These are phyloP conservation scores for Sipunculus nudus DNA, from an alignment of 2,888 invertebrate species.

Conservation along the genomic window DNA sequence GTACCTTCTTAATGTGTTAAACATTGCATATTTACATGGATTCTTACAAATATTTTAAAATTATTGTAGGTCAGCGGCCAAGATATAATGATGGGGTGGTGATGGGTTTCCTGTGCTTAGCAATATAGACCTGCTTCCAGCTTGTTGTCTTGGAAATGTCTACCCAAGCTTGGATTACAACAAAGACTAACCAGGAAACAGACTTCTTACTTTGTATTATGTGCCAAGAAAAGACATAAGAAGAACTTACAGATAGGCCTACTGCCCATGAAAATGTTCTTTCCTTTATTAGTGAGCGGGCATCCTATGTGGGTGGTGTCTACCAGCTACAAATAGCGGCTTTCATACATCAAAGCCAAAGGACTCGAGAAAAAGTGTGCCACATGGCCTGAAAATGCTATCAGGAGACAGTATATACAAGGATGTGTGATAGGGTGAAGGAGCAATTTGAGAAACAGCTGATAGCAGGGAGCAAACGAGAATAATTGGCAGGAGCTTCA, in stretches of 20 bases:
- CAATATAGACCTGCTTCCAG: too few relatives aligned
- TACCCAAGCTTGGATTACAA: neutral
- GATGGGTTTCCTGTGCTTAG: too few relatives aligned
- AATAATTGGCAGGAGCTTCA: neutral
- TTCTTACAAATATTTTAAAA: too few relatives aligned
- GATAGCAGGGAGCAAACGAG: neutral
- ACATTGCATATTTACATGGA: too few relatives aligned
- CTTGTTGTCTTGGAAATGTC: too few relatives aligned
- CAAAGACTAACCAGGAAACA: neutral
- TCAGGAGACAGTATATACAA: neutral
- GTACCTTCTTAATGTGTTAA: too few relatives aligned
- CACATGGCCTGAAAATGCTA: neutral
- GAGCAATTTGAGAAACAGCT: neutral
- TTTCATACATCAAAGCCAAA: neutral
- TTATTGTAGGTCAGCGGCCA: too few relatives aligned
- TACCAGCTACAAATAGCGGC: neutral
- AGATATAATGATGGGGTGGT: too few relatives aligned
- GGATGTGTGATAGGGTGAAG: neutral
- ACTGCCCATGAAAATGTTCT: neutral
- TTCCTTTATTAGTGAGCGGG: neutral
- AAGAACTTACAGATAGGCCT: neutral
- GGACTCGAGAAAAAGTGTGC: neutral
- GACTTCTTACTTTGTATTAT: neutral
- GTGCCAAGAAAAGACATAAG: neutral
- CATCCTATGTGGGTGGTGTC: neutral